Conservation (phyloP, 2,797 vertebrate species). For the Cossypha caffra region DNA sequence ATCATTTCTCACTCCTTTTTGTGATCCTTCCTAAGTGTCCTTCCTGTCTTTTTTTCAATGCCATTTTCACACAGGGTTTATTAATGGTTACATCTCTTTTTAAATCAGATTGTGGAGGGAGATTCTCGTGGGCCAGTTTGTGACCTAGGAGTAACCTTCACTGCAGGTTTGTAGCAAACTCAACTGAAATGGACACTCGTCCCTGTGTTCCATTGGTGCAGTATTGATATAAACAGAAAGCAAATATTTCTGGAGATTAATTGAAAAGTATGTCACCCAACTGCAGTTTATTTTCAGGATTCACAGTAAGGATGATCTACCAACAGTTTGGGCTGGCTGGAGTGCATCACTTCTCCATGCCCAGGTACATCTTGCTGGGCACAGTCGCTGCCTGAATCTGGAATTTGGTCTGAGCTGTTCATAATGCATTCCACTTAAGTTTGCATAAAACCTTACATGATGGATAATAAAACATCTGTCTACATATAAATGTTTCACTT, state of each 20-base stretch:
- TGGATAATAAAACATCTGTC: constrained; percentile 41
- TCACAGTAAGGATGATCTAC: not conserved
- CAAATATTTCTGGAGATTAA: not conserved
- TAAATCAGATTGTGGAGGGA: not conserved
- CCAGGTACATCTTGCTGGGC: not conserved
- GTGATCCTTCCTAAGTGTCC: not conserved
- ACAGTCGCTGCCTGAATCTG: not conserved
- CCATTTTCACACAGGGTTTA: not conserved
- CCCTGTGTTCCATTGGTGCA: not conserved
- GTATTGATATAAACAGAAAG: not conserved
- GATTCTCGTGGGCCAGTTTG: not conserved
- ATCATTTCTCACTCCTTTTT: not conserved
- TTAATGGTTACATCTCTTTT: not conserved
- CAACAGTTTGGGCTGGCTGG: not conserved
- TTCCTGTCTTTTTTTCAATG: not conserved
- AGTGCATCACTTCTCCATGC: not conserved
- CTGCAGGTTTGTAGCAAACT: not conserved
- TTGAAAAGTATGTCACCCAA: not conserved
- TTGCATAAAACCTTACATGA: not conserved
- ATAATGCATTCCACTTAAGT: not conserved
- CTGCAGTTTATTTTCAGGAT: not conserved
- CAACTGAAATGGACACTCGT: not conserved
- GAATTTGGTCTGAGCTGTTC: not conserved
- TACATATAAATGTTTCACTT: constrained; percentile 6
- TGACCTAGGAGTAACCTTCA: not conserved